A percentile compares a stretch with the other conserved stretches of the same genome.
Evolutionary conservation across 2,888 invertebrate species (phyloP).

Genomic region (Ophion slaviceki): DNA sequence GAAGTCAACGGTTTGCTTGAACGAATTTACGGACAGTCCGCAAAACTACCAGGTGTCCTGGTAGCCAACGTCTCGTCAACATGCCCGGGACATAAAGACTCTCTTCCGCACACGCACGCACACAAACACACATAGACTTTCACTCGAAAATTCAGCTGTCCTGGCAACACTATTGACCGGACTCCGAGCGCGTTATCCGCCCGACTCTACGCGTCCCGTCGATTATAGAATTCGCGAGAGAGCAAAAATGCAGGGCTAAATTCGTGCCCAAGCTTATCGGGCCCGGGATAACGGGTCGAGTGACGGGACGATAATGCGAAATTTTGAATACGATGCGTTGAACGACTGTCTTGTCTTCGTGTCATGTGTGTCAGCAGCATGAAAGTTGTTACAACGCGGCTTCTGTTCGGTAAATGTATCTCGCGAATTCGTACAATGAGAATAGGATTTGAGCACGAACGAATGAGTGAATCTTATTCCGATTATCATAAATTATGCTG

Average conservation of each 20-base stretch:
- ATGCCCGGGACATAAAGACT: not conserved
- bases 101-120: not conserved
- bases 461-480: no score
- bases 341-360: not conserved
- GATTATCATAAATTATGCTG: no score
- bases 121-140: conserved; percentile 9
- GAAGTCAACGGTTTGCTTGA: not conserved
- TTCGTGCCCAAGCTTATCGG: conserved; percentile 4
- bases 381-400: not conserved
- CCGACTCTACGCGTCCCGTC: conserved; percentile 28
- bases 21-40: not conserved
- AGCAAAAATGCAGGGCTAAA: conserved; percentile 3
- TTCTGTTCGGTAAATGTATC: not conserved
- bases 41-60: not conserved
- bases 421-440: no score
- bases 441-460: no score
- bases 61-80: not conserved
- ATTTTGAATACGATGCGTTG: not conserved
- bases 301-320: not conserved
- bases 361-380: not conserved
- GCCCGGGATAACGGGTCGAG: not conserved
- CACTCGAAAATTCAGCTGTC: conserved; percentile 47
- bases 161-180: conserved; percentile 48
- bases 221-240: conserved; percentile 33
- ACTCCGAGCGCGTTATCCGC: conserved; percentile 50